Conservation (phyloP, 2,797 vertebrate genomes). For the Neoniphon sammara region DNA sequence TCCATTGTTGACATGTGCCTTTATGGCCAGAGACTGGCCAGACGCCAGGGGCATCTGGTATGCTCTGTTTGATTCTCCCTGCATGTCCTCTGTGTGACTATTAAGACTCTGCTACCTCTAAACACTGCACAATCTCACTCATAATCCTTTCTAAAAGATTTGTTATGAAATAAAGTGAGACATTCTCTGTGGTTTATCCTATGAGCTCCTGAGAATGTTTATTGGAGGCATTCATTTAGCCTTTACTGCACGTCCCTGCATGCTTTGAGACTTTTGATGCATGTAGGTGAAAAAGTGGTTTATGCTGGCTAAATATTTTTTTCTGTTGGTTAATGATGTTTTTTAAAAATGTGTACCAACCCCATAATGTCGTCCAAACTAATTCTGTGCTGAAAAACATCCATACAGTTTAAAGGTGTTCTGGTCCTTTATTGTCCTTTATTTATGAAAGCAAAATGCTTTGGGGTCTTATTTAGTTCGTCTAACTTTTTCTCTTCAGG, state of each 20-base stretch:
- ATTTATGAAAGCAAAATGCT: neutral
- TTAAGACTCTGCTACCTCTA: neutral
- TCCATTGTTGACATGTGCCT: conserved; percentile 91
- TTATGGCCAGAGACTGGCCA: conserved; percentile 96
- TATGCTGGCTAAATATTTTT: neutral
- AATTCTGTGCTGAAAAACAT: neutral
- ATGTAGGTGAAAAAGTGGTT: neutral
- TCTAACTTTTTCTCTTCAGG: conserved; percentile 69
- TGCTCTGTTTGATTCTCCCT: conserved; percentile 43
- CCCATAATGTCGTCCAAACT: neutral
- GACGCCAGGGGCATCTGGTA: conserved; percentile 96
- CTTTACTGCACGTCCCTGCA: neutral
- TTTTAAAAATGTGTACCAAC: neutral
- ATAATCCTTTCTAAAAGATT: neutral
- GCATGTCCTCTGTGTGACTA: conserved; percentile 51
- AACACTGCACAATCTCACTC: neutral
- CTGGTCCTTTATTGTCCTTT: conserved; percentile 3
- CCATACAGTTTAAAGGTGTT: neutral
- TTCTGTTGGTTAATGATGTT: neutral
- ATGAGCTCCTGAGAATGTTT: neutral
- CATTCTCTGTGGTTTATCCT: neutral
- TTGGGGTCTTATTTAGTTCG: conserved; percentile 9
- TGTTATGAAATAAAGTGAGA: neutral
- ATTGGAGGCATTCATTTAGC: neutral
- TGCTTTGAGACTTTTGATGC: conserved; percentile 15